Evolutionary conservation across 2,888 invertebrate species (phyloP).

Genomic region (Lithodes maja): DNA sequence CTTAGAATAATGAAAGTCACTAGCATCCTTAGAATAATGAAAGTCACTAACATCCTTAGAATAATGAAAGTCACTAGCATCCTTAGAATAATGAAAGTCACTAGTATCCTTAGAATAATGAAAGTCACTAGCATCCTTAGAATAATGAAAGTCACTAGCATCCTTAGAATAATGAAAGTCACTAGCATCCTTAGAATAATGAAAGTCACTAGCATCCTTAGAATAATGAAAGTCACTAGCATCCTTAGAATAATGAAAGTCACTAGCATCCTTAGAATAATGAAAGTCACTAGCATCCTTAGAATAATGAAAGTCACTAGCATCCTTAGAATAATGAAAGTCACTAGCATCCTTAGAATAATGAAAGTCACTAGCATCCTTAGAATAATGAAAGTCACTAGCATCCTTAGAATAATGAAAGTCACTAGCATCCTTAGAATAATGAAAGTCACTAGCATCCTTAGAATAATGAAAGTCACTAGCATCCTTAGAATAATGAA

Average conservation of each 20-base stretch:
- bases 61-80: neutral
- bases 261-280: neutral
- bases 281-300: neutral
- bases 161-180: neutral
- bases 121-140: neutral
- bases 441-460: too few species aligned
- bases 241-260: neutral
- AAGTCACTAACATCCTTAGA: too few species aligned
- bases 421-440: too few species aligned
- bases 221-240: neutral
- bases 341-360: too few species aligned
- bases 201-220: neutral
- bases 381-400: too few species aligned
- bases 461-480: too few species aligned
- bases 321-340: too few species aligned
- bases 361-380: too few species aligned
- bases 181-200: neutral
- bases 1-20: too few species aligned
- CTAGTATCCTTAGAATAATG: neutral
- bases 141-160: neutral
- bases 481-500: too few species aligned
- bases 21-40: too few species aligned
- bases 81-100: neutral
- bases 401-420: too few species aligned
- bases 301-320: neutral